Evolutionary conservation across 1,140 invertebrate species (phyloP), one percentile per base, ranked within the genome.

Genomic region (Drosophila guanche): DNA sequence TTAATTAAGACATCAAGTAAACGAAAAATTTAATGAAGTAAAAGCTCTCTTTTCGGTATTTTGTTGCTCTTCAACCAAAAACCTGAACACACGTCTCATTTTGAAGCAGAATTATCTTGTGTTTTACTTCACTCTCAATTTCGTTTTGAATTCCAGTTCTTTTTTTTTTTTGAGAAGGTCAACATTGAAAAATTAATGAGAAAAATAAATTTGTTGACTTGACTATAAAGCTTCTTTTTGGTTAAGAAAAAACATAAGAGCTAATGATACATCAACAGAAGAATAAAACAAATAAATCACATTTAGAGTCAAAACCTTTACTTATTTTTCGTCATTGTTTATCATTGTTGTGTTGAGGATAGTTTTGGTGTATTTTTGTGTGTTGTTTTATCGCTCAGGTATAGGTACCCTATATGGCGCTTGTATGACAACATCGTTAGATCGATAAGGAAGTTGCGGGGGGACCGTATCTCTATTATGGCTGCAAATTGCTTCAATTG

Each of bases 91-190:
- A 46, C 14, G 25, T 27, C 40, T 14, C 7, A 8, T 42, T 12
- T 33, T 37, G 33, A 12, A 12, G 33, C 10, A 12, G 4, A 23
- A 14, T 23, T 42, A 27, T 8, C n/a, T 12, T 37, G 8, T 37
- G 8, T 54, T 10, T 37, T 16, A n/a, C 12, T 62, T 66, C 47
- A 50, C 56, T 59, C 59, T 41, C 48, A 50, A 41, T 68, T 76
- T 81, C 56, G 33, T 33, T 79, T 75, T 67, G 37, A 46, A 67
- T 79, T 88, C 78, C 84, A 88, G 83, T 88, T 76, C n/a, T 66
- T 42, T 42, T 8, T 8, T 46, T 61, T 8, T n/a, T 46, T 61
- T 5, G 1, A 10, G 29, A 68, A 68, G 62, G 65, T 68, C 65
- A 56, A 14, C 16, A 20, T 33, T 48, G 14, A 33, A 37, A 12